Evolutionary conservation across 1,140 invertebrate genomes (phyloP), one percentile per base, ranked within the genome.

Genomic region (Tribolium madens): DNA sequence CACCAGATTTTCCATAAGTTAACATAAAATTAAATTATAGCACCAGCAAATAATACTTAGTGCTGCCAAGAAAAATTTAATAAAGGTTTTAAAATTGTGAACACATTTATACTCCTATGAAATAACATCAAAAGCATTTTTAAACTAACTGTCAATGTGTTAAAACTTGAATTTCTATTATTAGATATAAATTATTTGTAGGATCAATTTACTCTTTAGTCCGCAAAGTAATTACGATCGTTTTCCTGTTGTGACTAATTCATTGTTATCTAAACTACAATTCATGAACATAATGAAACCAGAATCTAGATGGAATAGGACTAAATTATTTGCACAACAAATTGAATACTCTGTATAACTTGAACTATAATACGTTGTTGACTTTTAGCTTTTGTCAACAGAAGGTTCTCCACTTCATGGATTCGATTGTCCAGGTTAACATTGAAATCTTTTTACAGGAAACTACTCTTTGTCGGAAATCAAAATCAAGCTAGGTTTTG

Each of bases 271-370:
- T 64, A 12, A 64, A 64, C 57, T 33, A 64, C 57, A 64, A 33
- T 64, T 64, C 57, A 64, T 33, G 10, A 26, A 36, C 57, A 64
- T 64, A 64, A 64, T 64, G 57, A 64, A 36, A 64, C 18, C 57
- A 64, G 57, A 26, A 64, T 31, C 57, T 64, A 64, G 57, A 64
- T 31, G 57, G 57, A 26, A 64, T 42, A 36, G 21, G 26, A 33
- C 57, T 33, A 64, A 64, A 64, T 64, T 64, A 64, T 64, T 64
- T 64, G 26, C 57, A 33, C 57, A 64, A 64, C 57, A 64, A 64
- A 64, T 64, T 64, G 57, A 64, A 36, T 64, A 64, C 57, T 64
- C 57, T 64, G 26, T 64, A 64, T 64, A 64, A 33, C 57, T 31
- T 33, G 21, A 64, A 33, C 57, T 64, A 33, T 64, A 64, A 64